These are phyloP conservation scores for Hyposoter dolosus DNA, from an alignment of 2,888 invertebrate genomes.

Conservation along the genomic window DNA sequence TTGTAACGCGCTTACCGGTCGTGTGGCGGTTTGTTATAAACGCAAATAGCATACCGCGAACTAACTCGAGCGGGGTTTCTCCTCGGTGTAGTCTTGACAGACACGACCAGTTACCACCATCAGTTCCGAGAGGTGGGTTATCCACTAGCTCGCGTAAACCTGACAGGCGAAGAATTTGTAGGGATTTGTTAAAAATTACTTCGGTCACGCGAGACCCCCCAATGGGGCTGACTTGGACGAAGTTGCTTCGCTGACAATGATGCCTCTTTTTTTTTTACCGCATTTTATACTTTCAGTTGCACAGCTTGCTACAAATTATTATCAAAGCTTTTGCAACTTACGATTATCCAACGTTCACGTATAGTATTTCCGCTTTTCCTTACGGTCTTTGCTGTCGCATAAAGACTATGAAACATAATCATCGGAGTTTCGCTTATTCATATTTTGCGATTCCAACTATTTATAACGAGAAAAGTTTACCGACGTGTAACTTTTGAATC, in stretches of 20 bases:
- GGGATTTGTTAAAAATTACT: constrained; percentile 74
- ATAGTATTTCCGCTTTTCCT: neutral
- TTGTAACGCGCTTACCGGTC: constrained; percentile 11
- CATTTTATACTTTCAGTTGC: constrained; percentile 19
- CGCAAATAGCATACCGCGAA: constrained; percentile 27
- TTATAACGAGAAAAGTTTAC: constrained; percentile 81
- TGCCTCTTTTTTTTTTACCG: constrained; percentile 14
- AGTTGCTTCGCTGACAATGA: constrained; percentile 35
- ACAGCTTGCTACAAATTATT: constrained; percentile 11
- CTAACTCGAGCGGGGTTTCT: constrained; percentile 24
- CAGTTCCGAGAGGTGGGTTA: constrained; percentile 62
- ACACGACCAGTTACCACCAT: constrained; percentile 61
- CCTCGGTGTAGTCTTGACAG: constrained; percentile 39
- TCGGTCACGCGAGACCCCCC: constrained; percentile 75
- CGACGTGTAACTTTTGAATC: constrained; percentile 32
- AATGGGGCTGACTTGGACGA: constrained; percentile 16
- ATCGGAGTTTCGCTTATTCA: constrained; percentile 34
- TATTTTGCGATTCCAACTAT: constrained; percentile 77
- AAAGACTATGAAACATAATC: neutral
- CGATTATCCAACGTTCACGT: neutral
- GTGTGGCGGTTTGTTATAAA: constrained; percentile 12
- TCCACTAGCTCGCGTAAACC: constrained; percentile 43
- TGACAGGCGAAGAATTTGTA: constrained; percentile 70
- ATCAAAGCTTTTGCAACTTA: constrained; percentile 23
- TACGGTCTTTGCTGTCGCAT: constrained; percentile 39